Percentiles rank a stretch among this genome's conserved stretches.
These are phyloP conservation scores for Leptothorax acervorum DNA, from an alignment of 2,888 invertebrate genomes.

Conservation along the genomic window DNA sequence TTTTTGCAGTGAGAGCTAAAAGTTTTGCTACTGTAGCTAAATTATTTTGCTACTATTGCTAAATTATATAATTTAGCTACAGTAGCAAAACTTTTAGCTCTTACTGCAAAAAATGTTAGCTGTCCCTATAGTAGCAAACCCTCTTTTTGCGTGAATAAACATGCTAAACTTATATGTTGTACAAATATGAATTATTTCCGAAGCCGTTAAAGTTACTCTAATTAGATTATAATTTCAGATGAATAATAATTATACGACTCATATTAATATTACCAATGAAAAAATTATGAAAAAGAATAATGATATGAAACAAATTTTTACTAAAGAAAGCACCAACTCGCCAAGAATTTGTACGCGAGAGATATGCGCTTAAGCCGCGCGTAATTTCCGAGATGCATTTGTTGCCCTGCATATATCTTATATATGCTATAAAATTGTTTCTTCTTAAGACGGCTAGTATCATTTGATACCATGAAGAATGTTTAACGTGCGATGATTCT, in stretches of 20 bases:
- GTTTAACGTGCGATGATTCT: conserved; percentile 3
- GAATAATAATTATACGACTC: neutral
- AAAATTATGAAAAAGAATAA: neutral
- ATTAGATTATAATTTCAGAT: conserved; percentile 13
- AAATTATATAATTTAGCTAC: too few species aligned
- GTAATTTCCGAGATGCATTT: conserved; percentile 1
- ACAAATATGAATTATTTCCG: neutral
- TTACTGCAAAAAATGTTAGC: too few species aligned
- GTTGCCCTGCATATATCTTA: neutral
- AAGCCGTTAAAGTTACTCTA: neutral
- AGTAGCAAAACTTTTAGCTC: too few species aligned
- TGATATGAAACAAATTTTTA: neutral
- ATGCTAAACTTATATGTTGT: neutral
- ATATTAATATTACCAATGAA: neutral
- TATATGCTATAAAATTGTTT: neutral
- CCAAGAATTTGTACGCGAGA: neutral
- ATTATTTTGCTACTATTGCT: too few species aligned
- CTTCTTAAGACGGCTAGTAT: neutral
- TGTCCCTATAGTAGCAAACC: too few species aligned
- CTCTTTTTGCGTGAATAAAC: neutral
- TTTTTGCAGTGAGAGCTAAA: neutral
- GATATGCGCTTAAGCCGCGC: neutral
- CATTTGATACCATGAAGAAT: neutral
- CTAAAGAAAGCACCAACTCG: neutral
- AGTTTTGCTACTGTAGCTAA: too few species aligned